Evolutionary conservation across 37 sponge, comb jelly and placozoan species (phyloP).

Genomic region (Diacarnus erythraeanus): DNA sequence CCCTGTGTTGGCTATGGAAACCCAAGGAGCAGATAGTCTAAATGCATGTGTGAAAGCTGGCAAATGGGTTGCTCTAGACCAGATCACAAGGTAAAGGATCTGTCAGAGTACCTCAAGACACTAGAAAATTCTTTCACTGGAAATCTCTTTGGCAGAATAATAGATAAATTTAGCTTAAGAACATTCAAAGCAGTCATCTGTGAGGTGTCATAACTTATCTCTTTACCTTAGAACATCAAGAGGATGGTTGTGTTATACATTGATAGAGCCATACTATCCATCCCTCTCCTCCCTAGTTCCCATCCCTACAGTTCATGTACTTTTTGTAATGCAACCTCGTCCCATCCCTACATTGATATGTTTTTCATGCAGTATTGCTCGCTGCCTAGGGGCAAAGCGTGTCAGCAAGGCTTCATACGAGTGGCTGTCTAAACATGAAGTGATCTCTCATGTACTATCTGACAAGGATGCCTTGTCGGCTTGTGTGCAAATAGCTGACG

Average conservation of each 20-base stretch:
- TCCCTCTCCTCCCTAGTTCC: neutral
- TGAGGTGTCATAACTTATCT: no score
- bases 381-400: conserved; percentile 79
- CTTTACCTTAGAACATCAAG: neutral
- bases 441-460: conserved; percentile 55
- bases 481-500: conserved; percentile 80
- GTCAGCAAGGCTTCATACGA: conserved; percentile 70
- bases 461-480: conserved; percentile 85
- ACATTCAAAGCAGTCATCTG: neutral
- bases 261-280: no score
- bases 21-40: conserved; percentile 83
- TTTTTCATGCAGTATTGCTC: conserved; percentile 62
- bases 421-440: conserved; percentile 41
- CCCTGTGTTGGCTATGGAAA: conserved; percentile 94
- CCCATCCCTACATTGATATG: neutral
- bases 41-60: conserved; percentile 66
- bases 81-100: conserved; percentile 80
- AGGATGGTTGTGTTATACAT: neutral
- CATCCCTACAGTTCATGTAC: neutral
- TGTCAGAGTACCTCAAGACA: no score
- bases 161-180: no score
- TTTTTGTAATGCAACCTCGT: neutral
- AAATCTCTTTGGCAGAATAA: no score
- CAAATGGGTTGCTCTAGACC: conserved; percentile 58
- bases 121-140: neutral